Evolutionary conservation across 2,113 vertebrate species (phyloP), one percentile per base, ranked within the genome.

Genomic region (Syngnathoides biaculeatus): DNA sequence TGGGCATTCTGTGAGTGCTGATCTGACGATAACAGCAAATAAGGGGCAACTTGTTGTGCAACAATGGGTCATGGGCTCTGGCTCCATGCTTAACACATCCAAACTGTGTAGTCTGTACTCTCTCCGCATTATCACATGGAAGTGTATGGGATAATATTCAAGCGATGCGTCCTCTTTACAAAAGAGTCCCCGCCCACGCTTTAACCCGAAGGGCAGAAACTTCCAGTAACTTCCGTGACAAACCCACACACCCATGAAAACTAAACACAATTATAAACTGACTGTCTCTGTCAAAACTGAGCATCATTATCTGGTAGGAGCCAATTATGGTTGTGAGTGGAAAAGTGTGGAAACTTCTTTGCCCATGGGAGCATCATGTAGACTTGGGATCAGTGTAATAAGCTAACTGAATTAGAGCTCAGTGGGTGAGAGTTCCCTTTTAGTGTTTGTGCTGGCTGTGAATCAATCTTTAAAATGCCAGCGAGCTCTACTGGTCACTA

Each of bases 21-120:
- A 66, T 76, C 58, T 71, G 69, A 61, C 12, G 55, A 84, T 48
- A 69, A 57, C 52, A 19, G 30, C 68, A 81, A 77, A 85, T 88
- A 81, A 79, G 69, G 30, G 68, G 42, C 30, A 50, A 77, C 60
- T 82, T 85, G 75, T 84, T 76, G 58, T 50, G 56, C 65, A 71
- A 83, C 71, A 81, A 77, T 75, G 64, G 73, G 50, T 79, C 77
- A 78, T 57, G 43, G 66, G 79, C 77, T 76, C 69, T 60, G 69
- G 74, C 56, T 66, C 65, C 78, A 77, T 38, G n/a, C 62, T 71
- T 24, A 76, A 69, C 17, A 65, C 79, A 68, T 71, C 60, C 47
- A 22, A 47, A 61, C 45, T 45, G 22, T 15, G 26, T 58, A 20
- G 10, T 42, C 38, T 62, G 40, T 47, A 27, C 22, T 35, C 57